phyloP scores from a whole-genome alignment of 2,888 invertebrate species.

The Nezara viridula region DNA sequence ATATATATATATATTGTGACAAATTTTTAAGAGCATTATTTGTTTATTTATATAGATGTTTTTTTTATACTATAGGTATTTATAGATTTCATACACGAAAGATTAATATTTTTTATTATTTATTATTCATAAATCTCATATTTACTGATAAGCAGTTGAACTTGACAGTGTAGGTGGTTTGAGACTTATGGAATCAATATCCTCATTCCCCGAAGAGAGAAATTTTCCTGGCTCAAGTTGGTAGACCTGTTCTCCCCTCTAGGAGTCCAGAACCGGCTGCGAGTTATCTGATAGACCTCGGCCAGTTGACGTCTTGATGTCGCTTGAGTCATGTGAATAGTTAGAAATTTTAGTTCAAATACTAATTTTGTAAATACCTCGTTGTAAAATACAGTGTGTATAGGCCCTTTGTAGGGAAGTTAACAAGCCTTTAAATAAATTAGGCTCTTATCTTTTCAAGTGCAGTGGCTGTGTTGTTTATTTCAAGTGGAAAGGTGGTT shows the following conservation, averaged over 20 bases:
- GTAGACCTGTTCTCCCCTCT: conserved; percentile 42
- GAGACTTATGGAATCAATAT: conserved; percentile 50
- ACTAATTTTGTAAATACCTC: conserved; percentile 45
- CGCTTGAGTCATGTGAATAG: conserved; percentile 50
- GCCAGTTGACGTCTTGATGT: conserved; percentile 41
- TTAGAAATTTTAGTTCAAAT: background rate
- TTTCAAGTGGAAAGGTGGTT: conserved; percentile 52
- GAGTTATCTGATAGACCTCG: conserved; percentile 55
- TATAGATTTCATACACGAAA: no score
- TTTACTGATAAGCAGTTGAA: conserved; percentile 7
- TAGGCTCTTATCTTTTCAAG: background rate
- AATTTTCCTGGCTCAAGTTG: conserved; percentile 46
- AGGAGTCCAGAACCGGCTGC: conserved; percentile 49
- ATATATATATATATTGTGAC: no score
- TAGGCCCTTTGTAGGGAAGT: conserved; percentile 3
- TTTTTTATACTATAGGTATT: no score
- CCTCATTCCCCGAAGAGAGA: conserved; percentile 44
- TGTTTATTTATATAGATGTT: no score
- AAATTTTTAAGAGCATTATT: no score
- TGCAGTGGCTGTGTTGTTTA: conserved; percentile 42
- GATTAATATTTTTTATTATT: no score
- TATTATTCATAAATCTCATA: background rate
- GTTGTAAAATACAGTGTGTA: conserved; percentile 17
- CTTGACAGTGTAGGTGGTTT: conserved; percentile 38
- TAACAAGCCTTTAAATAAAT: background rate